A percentile compares a stretch with the other conserved stretches of the same genome.
Conservation (phyloP, 2,113 vertebrate genomes). For the Vidua macroura region DNA sequence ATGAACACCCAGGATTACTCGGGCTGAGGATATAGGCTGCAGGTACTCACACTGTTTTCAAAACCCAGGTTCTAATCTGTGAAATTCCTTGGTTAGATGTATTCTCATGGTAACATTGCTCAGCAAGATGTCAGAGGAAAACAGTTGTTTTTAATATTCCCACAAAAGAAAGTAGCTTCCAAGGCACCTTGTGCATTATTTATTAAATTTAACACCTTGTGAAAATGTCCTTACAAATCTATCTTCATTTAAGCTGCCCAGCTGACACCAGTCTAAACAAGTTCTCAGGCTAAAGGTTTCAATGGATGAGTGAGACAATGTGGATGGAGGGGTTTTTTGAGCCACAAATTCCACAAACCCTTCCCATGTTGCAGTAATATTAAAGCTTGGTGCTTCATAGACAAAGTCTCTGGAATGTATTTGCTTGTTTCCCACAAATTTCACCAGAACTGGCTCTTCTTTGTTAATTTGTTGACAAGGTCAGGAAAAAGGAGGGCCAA, state of each 20-base stretch:
- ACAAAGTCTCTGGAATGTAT: background rate
- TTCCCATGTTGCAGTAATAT: slow-evolving; percentile 1
- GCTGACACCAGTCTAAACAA: background rate
- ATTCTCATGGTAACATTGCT: background rate
- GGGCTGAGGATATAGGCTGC: background rate
- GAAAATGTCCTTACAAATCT: background rate
- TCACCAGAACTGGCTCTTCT: background rate
- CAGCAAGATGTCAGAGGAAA: background rate
- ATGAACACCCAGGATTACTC: background rate
- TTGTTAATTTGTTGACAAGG: background rate
- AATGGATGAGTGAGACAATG: background rate
- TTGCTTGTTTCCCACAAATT: slow-evolving; percentile 10
- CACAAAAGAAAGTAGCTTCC: background rate
- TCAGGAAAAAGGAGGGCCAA: background rate
- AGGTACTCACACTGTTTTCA: background rate
- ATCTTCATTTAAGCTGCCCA: background rate
- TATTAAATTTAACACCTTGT: background rate
- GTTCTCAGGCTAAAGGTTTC: slow-evolving; percentile 3
- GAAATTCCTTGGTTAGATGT: background rate
- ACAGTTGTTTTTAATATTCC: background rate
- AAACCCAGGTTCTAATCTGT: background rate
- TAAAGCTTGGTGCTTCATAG: background rate
- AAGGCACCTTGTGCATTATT: background rate
- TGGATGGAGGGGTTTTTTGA: background rate
- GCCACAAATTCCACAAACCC: background rate